These are phyloP conservation scores for Eilema sororculum DNA, from an alignment of 2,888 invertebrate genomes.

Conservation along the genomic window DNA sequence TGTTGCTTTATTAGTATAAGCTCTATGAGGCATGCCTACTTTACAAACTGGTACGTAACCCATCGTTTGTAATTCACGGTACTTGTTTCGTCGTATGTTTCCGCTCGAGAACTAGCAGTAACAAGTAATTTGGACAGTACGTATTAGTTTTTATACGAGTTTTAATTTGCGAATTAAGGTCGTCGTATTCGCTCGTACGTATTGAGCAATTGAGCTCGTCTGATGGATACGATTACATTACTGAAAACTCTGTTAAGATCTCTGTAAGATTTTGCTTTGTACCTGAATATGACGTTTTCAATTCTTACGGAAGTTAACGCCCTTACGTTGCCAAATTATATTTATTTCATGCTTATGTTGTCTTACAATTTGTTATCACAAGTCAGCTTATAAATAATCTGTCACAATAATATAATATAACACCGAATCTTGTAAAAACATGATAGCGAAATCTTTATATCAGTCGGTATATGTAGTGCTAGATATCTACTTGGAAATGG, in stretches of 20 bases:
- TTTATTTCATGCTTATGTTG: conserved; percentile 4
- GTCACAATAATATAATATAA: conserved; percentile 23
- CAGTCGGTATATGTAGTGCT: conserved; percentile 4
- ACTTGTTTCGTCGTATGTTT: conserved; percentile 35
- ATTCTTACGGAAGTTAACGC: background rate
- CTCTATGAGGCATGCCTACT: conserved; percentile 33
- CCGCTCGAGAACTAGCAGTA: conserved; percentile 33
- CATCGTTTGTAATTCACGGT: conserved; percentile 34
- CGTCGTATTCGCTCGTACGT: conserved; percentile 42
- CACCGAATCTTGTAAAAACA: conserved; percentile 23
- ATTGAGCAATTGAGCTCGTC: conserved; percentile 50
- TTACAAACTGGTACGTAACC: conserved; percentile 39
- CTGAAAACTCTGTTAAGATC: background rate
- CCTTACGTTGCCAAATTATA: background rate
- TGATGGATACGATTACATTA: conserved; percentile 45
- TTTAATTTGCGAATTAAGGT: conserved; percentile 59
- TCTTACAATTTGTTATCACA: conserved; percentile 25
- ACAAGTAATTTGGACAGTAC: conserved; percentile 34
- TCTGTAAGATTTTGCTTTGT: background rate
- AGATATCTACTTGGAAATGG: background rate
- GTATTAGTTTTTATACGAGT: conserved; percentile 48
- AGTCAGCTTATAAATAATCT: conserved; percentile 31
- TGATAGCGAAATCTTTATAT: conserved; percentile 30
- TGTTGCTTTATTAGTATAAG: conserved; percentile 47
- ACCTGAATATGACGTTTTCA: background rate